Conservation (phyloP, 2,888 invertebrate species). For the Aquatica leii region DNA sequence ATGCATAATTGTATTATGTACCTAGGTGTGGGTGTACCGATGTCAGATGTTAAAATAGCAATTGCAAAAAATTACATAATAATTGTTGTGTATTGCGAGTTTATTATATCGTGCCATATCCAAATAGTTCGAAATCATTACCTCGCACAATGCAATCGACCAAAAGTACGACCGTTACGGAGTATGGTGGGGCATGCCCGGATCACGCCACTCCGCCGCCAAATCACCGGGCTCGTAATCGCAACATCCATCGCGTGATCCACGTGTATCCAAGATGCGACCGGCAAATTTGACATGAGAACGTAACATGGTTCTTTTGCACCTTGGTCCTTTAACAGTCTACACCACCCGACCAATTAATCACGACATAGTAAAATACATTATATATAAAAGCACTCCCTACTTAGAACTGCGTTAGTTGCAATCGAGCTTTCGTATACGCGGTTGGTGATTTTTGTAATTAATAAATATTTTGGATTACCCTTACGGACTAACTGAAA, state of each 20-base stretch:
- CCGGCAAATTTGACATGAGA: constrained; percentile 24
- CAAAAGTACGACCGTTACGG: constrained; percentile 16
- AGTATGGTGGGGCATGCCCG: constrained; percentile 5
- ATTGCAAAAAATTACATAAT: too few relatives aligned
- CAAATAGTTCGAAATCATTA: too few relatives aligned
- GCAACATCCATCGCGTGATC: constrained; percentile 36
- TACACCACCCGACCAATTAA: constrained; percentile 13
- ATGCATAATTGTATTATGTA: too few relatives aligned
- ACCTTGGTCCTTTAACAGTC: constrained; percentile 21
- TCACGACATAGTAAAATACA: constrained; percentile 9
- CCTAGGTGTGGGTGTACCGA: too few relatives aligned
- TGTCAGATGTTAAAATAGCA: too few relatives aligned
- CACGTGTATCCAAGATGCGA: constrained; percentile 32
- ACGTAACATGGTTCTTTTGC: constrained; percentile 22
- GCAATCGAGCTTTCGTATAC: neutral
- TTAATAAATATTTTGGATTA: too few relatives aligned
- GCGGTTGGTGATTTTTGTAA: too few relatives aligned
- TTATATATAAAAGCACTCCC: constrained; percentile 23
- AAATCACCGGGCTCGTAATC: constrained; percentile 34
- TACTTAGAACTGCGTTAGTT: too few relatives aligned
- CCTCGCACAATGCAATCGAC: constrained; percentile 6
- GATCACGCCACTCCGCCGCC: constrained; percentile 39
- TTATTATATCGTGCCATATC: too few relatives aligned
- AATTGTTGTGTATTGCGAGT: too few relatives aligned
- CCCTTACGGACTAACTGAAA: too few relatives aligned